Base-by-base conservation (phyloP, 2,888 invertebrate species). In the Conistra vaccinii region DNA sequence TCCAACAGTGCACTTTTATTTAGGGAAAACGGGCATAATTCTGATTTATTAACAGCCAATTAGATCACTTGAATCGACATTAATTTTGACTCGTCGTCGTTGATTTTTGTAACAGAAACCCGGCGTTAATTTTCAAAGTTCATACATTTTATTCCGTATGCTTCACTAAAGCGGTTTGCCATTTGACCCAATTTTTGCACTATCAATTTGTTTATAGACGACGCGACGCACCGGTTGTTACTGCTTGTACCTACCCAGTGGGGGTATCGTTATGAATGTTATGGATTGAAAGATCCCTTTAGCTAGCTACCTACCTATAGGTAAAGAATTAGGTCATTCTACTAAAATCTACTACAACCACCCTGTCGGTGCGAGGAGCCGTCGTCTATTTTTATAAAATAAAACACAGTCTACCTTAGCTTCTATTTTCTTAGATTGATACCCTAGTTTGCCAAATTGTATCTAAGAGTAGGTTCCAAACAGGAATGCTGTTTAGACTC, bases 121-220 rank as follows among this genome's bases (percentile, higher is more conserved):
- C 6, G 4, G 12, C 6, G 12, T 32, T 62, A 20, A 51, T 48
- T 48, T 48, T 58, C 23, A 6, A 48, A 73, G 20, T 29, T 45
- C 14, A 3, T 29, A n/a, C 53, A 4, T 53, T n/a, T 14, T 26
- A 32, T 23, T 74, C 20, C 6, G 7, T 48, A 14, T 26, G 26
- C 26, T 39, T 39, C 26, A 62, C 7, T 53, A 29, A 29, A 53
- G 23, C 69, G 29, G 14, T 74, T 32, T 39, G 17, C 10, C 7
- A 42, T 42, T 73, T 35, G 32, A 75, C 9, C 42, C 17, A 55
- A 26, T 75, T 62, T 29, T 48, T 39, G 20, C n/a, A 9, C 29
- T 39, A 51, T 74, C n/a, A 39, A 32, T 48, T 39, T n/a, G 17
- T n/a, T 23, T n/a, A 53, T 29, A 55, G 2, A 45, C 23, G 23